A percentile compares a stretch with the other conserved stretches of the same genome.
These are phyloP conservation scores for Drosophila nigromelanica DNA, from an alignment of 1,140 invertebrate genomes.

Conservation along the genomic window DNA sequence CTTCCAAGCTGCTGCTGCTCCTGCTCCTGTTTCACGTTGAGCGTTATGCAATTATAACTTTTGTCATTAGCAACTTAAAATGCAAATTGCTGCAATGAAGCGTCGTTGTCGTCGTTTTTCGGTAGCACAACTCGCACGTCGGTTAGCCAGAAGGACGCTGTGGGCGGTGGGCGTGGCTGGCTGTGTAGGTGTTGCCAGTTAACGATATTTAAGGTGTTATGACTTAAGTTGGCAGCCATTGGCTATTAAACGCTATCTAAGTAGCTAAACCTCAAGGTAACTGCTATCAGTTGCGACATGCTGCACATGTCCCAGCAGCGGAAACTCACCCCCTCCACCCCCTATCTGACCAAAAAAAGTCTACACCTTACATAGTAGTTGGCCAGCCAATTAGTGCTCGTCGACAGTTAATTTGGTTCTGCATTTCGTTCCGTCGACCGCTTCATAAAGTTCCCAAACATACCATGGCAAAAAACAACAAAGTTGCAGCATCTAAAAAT, in stretches of 20 bases:
- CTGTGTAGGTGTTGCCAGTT: conserved; percentile 6
- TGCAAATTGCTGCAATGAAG: conserved; percentile 82
- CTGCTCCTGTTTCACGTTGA: conserved; percentile 52
- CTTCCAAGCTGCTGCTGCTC: conserved; percentile 2
- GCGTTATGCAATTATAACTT: conserved; percentile 82
- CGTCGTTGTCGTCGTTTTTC: conserved; percentile 60
- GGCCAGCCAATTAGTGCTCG: conserved; percentile 61
- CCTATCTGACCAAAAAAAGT: background rate
- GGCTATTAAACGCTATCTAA: conserved; percentile 75
- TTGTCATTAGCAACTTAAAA: conserved; percentile 83
- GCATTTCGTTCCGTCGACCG: conserved; percentile 30
- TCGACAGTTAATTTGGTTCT: conserved; percentile 71
- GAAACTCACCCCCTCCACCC: background rate
- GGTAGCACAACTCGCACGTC: conserved; percentile 21
- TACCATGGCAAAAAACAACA: conserved; percentile 44
- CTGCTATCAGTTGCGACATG: conserved; percentile 38
- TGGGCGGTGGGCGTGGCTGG: conserved; percentile 1
- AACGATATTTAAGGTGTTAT: conserved; percentile 73
- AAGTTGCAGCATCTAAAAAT: conserved; percentile 43
- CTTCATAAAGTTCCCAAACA: conserved; percentile 59
- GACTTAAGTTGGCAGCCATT: conserved; percentile 66
- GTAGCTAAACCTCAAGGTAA: conserved; percentile 51
- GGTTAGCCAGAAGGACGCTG: background rate
- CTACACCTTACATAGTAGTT: conserved; percentile 32
- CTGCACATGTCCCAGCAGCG: conserved; percentile 37